These are phyloP conservation scores for Orchesellides sinensis DNA, from an alignment of 2,888 invertebrate species.

Conservation along the genomic window DNA sequence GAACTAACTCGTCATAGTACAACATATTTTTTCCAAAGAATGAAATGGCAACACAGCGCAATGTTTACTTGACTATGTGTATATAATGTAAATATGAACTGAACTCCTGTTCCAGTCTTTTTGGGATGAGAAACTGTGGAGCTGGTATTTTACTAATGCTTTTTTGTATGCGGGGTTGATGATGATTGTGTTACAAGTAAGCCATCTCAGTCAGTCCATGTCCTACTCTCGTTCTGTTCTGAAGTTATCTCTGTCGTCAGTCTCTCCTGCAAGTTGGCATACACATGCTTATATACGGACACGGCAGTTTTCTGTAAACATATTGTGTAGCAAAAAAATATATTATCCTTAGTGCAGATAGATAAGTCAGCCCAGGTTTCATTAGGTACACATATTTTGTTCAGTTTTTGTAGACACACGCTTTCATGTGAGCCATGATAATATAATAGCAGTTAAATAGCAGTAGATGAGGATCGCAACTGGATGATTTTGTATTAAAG, in stretches of 20 bases:
- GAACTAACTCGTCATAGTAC: not conserved
- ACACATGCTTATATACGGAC: conserved; percentile 20
- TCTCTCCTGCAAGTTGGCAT: conserved; percentile 10
- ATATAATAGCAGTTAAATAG: not conserved
- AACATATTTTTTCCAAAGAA: conserved; percentile 19
- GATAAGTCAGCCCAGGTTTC: conserved; percentile 8
- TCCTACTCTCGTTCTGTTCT: conserved; percentile 54
- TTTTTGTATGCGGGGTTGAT: conserved; percentile 14
- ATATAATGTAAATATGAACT: conserved; percentile 23
- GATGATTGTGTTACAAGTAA: conserved; percentile 31
- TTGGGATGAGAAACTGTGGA: not conserved
- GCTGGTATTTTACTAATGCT: conserved; percentile 43
- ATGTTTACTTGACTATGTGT: conserved; percentile 8
- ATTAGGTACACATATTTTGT: not conserved
- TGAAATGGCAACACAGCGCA: conserved; percentile 21
- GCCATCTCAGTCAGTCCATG: conserved; percentile 51
- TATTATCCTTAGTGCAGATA: not conserved
- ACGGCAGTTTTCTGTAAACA: not conserved
- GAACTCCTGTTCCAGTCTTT: conserved; percentile 1
- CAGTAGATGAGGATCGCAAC: too few species aligned
- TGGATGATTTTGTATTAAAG: conserved; percentile 6
- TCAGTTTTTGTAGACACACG: not conserved
- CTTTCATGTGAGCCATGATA: not conserved
- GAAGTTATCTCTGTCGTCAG: conserved; percentile 43
- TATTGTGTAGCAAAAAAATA: not conserved